phyloP scores from a whole-genome alignment of 2,113 vertebrate species.

The Actinemys pallida region DNA sequence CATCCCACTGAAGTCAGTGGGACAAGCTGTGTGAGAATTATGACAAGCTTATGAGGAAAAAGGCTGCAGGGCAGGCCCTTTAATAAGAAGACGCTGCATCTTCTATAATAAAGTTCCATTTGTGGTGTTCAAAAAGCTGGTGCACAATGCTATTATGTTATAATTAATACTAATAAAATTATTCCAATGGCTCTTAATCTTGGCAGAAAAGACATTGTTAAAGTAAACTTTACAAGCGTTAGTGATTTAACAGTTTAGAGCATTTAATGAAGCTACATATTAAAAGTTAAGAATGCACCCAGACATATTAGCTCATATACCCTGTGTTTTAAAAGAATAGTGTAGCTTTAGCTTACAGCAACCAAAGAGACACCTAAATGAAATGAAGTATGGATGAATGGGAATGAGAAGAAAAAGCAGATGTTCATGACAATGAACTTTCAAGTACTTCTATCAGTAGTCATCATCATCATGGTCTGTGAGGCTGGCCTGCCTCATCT shows the following conservation, averaged over 20 bases:
- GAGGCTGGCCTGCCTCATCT: constrained; percentile 94
- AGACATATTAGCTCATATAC: not conserved
- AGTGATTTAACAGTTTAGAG: constrained; percentile 45
- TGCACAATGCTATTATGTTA: constrained; percentile 4
- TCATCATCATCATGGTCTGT: constrained; percentile 84
- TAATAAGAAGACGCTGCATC: not conserved
- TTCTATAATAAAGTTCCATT: not conserved
- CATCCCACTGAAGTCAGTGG: not conserved
- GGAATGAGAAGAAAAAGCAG: constrained; percentile 30
- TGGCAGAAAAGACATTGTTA: constrained; percentile 30
- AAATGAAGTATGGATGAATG: constrained; percentile 48
- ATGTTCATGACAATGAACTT: not conserved
- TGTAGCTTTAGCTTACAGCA: constrained; percentile 48
- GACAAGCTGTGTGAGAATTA: not conserved
- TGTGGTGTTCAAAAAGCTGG: constrained; percentile 3
- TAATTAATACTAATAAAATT: not conserved
- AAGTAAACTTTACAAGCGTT: constrained; percentile 51
- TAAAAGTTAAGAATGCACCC: constrained; percentile 23
- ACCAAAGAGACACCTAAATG: constrained; percentile 49
- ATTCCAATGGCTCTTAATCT: not conserved
- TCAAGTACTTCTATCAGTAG: constrained; percentile 15
- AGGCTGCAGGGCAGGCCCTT: not conserved
- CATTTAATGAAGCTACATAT: constrained; percentile 50
- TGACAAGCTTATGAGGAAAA: not conserved
- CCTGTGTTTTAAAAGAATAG: constrained; percentile 44